phyloP scores from a whole-genome alignment of 2,888 invertebrate species.

The Agapostemon virescens region DNA sequence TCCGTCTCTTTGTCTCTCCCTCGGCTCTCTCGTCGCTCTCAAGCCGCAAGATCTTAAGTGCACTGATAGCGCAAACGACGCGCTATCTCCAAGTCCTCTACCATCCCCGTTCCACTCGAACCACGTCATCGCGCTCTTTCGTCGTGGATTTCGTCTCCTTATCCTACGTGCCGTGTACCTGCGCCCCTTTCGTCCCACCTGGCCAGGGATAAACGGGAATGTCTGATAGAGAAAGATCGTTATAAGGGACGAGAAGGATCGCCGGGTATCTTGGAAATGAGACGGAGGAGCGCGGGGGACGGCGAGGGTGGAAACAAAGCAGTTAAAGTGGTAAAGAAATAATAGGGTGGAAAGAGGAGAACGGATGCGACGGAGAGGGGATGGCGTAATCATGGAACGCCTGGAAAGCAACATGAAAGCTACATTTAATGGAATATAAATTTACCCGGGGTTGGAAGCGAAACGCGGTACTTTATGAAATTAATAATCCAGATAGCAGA shows the following conservation, averaged over 20 bases:
- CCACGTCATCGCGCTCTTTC: conserved; percentile 34
- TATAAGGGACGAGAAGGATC: background rate
- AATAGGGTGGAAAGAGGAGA: background rate
- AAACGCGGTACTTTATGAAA: conserved; percentile 24
- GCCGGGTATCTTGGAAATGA: background rate
- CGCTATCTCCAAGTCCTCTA: conserved; percentile 55
- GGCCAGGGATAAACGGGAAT: conserved; percentile 37
- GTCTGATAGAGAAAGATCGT: conserved; percentile 12
- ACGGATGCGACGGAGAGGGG: no score
- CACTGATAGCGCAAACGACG: conserved; percentile 72
- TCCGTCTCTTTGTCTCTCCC: background rate
- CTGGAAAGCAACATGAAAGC: background rate
- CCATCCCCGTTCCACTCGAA: conserved; percentile 10
- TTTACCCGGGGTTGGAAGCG: conserved; percentile 8
- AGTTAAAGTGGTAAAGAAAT: conserved; percentile 6
- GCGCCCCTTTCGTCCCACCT: background rate
- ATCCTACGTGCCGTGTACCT: conserved; percentile 38
- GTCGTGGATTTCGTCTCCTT: conserved; percentile 35
- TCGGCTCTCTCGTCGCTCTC: conserved; percentile 1
- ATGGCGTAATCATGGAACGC: background rate
- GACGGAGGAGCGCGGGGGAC: background rate
- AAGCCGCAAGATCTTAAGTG: conserved; percentile 74
- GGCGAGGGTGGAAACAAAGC: background rate
- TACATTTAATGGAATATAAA: conserved; percentile 26
- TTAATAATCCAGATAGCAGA: conserved; percentile 27